These are phyloP conservation scores for Pterocles gutturalis DNA, from an alignment of 2,113 vertebrate species.

Conservation along the genomic window DNA sequence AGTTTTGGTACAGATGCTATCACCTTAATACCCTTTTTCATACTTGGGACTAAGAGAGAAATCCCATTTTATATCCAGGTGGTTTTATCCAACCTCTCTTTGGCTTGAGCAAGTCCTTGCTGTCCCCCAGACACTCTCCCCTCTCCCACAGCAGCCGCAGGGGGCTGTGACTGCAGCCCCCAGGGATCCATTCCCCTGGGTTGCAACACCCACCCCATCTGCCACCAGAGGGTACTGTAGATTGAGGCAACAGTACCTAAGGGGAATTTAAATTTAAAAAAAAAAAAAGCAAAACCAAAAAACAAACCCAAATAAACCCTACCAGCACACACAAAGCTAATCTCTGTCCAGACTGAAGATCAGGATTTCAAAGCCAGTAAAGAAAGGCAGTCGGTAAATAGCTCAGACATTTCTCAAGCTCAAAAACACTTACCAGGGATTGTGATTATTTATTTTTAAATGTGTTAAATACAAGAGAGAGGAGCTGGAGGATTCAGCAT, in stretches of 20 bases:
- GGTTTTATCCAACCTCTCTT: background rate
- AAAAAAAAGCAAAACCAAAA: background rate
- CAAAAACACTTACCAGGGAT: background rate
- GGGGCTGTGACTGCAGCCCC: rapidly evolving
- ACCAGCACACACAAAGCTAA: background rate
- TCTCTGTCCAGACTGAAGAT: constrained; percentile 63
- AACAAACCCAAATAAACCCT: background rate
- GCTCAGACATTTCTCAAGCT: background rate
- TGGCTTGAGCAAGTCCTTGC: rapidly evolving
- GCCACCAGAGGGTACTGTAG: background rate
- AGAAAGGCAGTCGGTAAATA: constrained; percentile 13
- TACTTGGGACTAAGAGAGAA: background rate
- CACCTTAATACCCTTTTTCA: background rate
- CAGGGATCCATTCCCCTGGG: rapidly evolving
- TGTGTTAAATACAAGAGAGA: background rate
- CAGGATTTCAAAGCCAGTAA: constrained; percentile 21
- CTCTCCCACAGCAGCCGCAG: rapidly evolving
- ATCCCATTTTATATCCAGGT: background rate
- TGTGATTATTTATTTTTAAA: constrained; percentile 3
- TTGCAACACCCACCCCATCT: rapidly evolving
- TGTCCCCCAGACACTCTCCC: rapidly evolving
- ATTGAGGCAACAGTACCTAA: background rate
- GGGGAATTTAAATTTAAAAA: rapidly evolving
- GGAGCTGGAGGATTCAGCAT: background rate
- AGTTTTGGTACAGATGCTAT: background rate